phyloP scores from a whole-genome alignment of 2,113 vertebrate genomes.

The Xenus cinereus region DNA sequence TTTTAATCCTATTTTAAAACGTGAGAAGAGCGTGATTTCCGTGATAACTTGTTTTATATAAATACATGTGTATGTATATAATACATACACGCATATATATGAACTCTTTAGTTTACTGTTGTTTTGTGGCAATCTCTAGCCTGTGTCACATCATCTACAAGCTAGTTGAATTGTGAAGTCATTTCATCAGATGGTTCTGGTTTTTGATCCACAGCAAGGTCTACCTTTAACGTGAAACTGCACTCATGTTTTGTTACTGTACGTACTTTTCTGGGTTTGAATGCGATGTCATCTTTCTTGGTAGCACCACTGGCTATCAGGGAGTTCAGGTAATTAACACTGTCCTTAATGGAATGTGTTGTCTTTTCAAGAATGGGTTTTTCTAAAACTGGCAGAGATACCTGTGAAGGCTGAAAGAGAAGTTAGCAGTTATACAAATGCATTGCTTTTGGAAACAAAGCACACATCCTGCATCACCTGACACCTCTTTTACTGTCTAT shows the following conservation, averaged over 20 bases:
- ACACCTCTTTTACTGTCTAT: background rate
- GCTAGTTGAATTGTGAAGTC: background rate
- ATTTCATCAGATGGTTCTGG: background rate
- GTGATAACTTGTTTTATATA: background rate
- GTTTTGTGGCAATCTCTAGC: background rate
- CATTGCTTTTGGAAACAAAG: background rate
- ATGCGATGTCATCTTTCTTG: conserved; percentile 80
- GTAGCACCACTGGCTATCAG: conserved; percentile 74
- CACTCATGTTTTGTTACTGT: background rate
- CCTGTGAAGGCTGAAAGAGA: background rate
- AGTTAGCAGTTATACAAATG: background rate
- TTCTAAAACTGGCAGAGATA: background rate
- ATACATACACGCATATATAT: background rate
- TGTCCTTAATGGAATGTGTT: conserved; percentile 51
- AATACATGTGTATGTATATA: background rate
- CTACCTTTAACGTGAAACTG: background rate
- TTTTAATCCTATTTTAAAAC: background rate
- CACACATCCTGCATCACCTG: background rate
- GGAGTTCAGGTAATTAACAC: conserved; percentile 74
- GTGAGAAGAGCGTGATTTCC: background rate
- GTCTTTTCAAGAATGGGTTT: background rate
- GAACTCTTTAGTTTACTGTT: background rate
- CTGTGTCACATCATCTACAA: background rate
- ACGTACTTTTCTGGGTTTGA: conserved; percentile 84
- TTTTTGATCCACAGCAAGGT: background rate